These are phyloP conservation scores for Cebidichthys violaceus DNA, from an alignment of 2,113 vertebrate genomes.

Conservation along the genomic window DNA sequence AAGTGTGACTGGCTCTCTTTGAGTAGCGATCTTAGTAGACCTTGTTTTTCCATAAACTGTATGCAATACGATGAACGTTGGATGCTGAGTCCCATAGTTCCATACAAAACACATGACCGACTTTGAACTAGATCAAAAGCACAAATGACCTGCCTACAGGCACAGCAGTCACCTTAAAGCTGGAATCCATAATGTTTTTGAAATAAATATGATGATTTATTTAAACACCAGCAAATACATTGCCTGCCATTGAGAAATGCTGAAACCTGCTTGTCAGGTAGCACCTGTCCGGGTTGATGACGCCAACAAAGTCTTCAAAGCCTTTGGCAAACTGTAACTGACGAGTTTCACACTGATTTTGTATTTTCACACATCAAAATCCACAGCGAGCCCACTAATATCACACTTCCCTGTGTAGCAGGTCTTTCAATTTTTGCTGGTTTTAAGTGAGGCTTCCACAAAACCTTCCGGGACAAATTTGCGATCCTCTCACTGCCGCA, in stretches of 20 bases:
- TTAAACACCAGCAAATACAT: neutral
- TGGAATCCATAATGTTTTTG: neutral
- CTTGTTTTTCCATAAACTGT: neutral
- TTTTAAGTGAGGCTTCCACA: neutral
- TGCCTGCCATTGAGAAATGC: neutral
- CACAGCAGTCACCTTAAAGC: neutral
- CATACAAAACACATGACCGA: neutral
- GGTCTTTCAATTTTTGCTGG: neutral
- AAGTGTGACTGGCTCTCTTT: neutral
- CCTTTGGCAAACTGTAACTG: conserved; percentile 8
- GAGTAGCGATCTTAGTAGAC: neutral
- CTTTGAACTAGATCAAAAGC: neutral
- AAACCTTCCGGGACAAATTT: neutral
- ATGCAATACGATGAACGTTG: neutral
- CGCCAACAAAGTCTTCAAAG: conserved; percentile 4
- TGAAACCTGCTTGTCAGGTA: conserved; percentile 13
- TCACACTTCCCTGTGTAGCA: neutral
- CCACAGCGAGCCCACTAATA: neutral
- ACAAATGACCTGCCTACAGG: neutral
- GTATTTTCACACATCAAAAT: conserved; percentile 28
- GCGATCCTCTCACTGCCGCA: neutral
- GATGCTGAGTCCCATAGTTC: neutral
- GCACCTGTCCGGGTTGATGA: conserved; percentile 1
- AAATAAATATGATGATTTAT: neutral
- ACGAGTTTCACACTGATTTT: conserved; percentile 12